Evolutionary conservation across 2,888 invertebrate genomes (phyloP).

Genomic region (Carabus problematicus): DNA sequence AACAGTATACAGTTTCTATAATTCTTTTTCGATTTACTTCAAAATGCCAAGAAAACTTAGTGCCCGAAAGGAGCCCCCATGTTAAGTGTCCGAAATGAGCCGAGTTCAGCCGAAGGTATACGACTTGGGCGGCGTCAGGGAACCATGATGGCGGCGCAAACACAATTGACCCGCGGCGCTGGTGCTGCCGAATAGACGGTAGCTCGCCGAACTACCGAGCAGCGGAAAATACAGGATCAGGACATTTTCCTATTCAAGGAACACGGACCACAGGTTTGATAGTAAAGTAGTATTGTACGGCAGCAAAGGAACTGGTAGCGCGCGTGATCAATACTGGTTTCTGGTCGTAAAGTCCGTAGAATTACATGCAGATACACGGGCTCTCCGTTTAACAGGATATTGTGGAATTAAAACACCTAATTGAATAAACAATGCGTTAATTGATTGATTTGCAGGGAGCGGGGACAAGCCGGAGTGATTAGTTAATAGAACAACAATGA

Average conservation of each 20-base stretch:
- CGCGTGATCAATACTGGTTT: slow-evolving; percentile 29
- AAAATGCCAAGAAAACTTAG: neutral
- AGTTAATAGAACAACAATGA: too few relatives aligned
- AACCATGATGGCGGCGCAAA: slow-evolving; percentile 37
- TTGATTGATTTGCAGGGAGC: slow-evolving; percentile 27
- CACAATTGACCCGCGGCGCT: slow-evolving; percentile 30
- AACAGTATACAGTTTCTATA: too few relatives aligned
- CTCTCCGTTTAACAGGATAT: slow-evolving; percentile 39
- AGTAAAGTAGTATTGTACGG: slow-evolving; percentile 18
- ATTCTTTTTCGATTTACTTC: neutral
- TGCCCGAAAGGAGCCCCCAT: slow-evolving; percentile 12
- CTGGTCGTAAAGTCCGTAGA: slow-evolving; percentile 31
- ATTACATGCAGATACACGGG: slow-evolving; percentile 40
- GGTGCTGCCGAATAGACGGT: slow-evolving; percentile 28
- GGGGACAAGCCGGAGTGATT: neutral
- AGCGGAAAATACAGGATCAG: slow-evolving; percentile 31
- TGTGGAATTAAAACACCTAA: slow-evolving; percentile 41
- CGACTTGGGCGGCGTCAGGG: slow-evolving; percentile 38
- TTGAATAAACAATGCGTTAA: slow-evolving; percentile 40
- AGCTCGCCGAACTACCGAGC: slow-evolving; percentile 25
- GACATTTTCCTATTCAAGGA: slow-evolving; percentile 38
- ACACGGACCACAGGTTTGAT: slow-evolving; percentile 29
- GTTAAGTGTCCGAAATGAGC: slow-evolving; percentile 6
- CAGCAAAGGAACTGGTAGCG: neutral
- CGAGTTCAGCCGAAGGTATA: slow-evolving; percentile 28